These are phyloP conservation scores for Xiphophorus maculatus DNA, from an alignment of 2,113 vertebrate species.

Conservation along the genomic window DNA sequence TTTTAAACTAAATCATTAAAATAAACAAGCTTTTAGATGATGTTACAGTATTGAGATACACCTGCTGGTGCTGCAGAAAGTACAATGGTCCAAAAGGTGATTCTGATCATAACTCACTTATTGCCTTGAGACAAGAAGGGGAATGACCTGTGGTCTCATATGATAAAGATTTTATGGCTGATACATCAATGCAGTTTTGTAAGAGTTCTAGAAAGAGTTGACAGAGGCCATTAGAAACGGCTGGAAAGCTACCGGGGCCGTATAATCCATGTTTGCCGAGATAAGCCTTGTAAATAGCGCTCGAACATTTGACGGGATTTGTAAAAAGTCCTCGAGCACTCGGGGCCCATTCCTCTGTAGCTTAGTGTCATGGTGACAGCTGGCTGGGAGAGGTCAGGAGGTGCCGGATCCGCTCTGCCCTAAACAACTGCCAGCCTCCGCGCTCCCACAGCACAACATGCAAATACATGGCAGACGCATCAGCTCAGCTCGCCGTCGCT, in stretches of 20 bases:
- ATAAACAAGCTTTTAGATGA: no score
- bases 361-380: slow-evolving; percentile 81
- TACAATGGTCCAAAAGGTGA: slow-evolving; percentile 50
- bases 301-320: slow-evolving; percentile 82
- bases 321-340: slow-evolving; percentile 72
- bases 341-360: slow-evolving; percentile 74
- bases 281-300: slow-evolving; percentile 81
- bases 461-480: slow-evolving; percentile 64
- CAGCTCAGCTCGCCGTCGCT: slow-evolving; percentile 47
- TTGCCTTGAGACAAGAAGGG: slow-evolving; percentile 24
- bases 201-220: slow-evolving; percentile 56
- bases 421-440: slow-evolving; percentile 60
- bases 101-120: slow-evolving; percentile 42
- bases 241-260: slow-evolving; percentile 58
- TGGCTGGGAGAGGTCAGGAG: slow-evolving; percentile 78
- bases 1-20: no score
- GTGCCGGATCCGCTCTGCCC: slow-evolving; percentile 65
- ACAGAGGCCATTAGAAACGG: slow-evolving; percentile 62
- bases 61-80: slow-evolving; percentile 19
- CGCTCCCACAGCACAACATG: slow-evolving; percentile 55
- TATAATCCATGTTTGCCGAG: slow-evolving; percentile 80
- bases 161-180: slow-evolving; percentile 55
- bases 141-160: slow-evolving; percentile 29
- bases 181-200: slow-evolving; percentile 57
- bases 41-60: not conserved